These are phyloP conservation scores for Phaethornis superciliosus DNA, from an alignment of 2,113 vertebrate species.

Conservation along the genomic window DNA sequence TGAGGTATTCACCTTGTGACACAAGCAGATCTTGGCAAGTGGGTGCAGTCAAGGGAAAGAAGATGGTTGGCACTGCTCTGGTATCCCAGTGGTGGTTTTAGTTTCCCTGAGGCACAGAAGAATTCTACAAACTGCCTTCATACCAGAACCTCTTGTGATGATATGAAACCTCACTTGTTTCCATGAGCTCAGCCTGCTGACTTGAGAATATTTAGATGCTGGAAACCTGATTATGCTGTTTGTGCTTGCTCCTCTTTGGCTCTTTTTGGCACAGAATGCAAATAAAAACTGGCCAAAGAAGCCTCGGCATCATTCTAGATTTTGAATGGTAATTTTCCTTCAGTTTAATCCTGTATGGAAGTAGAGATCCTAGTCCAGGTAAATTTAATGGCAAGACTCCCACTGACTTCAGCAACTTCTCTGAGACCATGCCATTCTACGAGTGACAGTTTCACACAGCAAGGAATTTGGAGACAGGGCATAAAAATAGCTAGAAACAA, in stretches of 20 bases:
- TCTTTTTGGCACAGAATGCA: not conserved
- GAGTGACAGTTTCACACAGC: not conserved
- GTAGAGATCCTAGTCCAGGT: not conserved
- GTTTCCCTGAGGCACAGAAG: not conserved
- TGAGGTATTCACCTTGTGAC: not conserved
- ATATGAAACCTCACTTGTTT: not conserved
- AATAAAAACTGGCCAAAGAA: not conserved
- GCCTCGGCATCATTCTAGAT: not conserved
- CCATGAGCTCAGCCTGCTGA: not conserved
- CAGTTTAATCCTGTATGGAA: not conserved
- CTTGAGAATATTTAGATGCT: not conserved
- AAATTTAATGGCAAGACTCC: not conserved
- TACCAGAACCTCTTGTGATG: not conserved
- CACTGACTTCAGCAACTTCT: not conserved
- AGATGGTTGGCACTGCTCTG: not conserved
- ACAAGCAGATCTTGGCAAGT: not conserved
- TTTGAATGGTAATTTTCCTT: not conserved
- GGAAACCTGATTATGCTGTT: not conserved
- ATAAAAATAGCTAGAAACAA: slow-evolving; percentile 45
- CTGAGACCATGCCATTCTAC: not conserved
- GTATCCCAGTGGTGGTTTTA: not conserved
- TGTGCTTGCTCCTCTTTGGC: not conserved
- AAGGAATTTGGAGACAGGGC: not conserved
- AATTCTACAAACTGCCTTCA: not conserved
- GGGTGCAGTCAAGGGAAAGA: not conserved